Conservation (phyloP, 2,113 vertebrate genomes). For the Alectura lathami region DNA sequence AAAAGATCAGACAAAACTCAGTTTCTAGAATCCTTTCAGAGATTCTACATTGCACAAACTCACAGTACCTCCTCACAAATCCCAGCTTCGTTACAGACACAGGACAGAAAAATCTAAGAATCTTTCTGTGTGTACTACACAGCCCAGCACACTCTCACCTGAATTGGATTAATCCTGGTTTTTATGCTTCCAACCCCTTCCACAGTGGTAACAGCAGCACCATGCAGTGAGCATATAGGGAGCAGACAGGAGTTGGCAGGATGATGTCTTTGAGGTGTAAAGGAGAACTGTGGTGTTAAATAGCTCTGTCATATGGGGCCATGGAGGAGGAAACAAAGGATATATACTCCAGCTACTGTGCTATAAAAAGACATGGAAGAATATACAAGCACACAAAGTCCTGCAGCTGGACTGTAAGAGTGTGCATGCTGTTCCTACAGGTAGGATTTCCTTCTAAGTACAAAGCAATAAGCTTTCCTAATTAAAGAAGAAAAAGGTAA, state of each 20-base stretch:
- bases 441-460: not conserved
- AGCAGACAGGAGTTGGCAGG: conserved; percentile 84
- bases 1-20: not conserved
- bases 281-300: conserved; percentile 29
- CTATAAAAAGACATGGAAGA: not conserved
- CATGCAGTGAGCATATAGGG: conserved; percentile 83
- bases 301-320: not conserved
- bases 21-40: not conserved
- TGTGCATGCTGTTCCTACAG: not conserved
- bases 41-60: not conserved
- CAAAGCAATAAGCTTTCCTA: not conserved
- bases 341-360: not conserved
- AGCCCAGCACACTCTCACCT: conserved; percentile 68
- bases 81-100: not conserved
- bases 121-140: not conserved
- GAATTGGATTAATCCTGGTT: conserved; percentile 83
- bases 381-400: not conserved
- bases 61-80: not conserved
- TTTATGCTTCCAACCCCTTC: conserved; percentile 86
- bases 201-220: conserved; percentile 83
- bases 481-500: not conserved
- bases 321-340: not conserved
- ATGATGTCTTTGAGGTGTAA: conserved; percentile 78
- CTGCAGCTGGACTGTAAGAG: not conserved
- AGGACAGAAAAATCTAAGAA: not conserved